A percentile compares a stretch with the other conserved stretches of the same genome.
These are phyloP conservation scores for Brachyhypopomus gauderio DNA, from an alignment of 2,113 vertebrate species.

Conservation along the genomic window DNA sequence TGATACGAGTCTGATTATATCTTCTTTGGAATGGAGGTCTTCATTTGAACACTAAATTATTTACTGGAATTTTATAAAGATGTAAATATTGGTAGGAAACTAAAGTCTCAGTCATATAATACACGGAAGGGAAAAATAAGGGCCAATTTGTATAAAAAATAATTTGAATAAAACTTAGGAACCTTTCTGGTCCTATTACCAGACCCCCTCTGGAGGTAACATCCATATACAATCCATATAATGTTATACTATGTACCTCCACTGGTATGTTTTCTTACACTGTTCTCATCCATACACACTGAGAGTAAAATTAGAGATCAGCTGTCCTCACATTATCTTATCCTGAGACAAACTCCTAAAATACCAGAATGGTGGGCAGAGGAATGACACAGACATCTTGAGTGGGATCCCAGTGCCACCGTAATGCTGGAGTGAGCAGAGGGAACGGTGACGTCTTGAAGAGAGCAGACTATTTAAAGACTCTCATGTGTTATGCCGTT, in stretches of 20 bases:
- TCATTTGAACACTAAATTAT: no score
- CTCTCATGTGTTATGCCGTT: conserved; percentile 46
- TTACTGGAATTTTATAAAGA: no score
- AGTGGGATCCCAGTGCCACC: conserved; percentile 33
- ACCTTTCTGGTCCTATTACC: not conserved
- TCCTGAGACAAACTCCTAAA: conserved; percentile 71
- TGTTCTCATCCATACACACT: conserved; percentile 58
- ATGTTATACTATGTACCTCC: conserved; percentile 6
- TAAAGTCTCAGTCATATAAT: not conserved
- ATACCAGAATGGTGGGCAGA: conserved; percentile 64
- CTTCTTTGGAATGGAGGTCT: no score
- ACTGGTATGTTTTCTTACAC: conserved; percentile 37
- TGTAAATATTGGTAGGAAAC: no score
- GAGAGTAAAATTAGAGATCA: conserved; percentile 76
- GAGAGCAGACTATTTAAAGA: conserved; percentile 64
- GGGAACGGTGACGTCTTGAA: conserved; percentile 56
- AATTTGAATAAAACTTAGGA: no score
- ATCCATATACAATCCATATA: conserved; percentile 11
- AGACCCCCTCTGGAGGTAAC: not conserved
- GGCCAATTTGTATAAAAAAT: not conserved
- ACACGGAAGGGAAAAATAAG: not conserved
- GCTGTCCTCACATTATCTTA: conserved; percentile 73
- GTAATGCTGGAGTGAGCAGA: conserved; percentile 4
- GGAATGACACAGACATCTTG: conserved; percentile 57
- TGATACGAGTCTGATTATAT: no score